Percentiles rank a stretch among this genome's conserved stretches.
Evolutionary conservation across 2,113 vertebrate species (phyloP).

Genomic region (Embiotoca jacksoni): DNA sequence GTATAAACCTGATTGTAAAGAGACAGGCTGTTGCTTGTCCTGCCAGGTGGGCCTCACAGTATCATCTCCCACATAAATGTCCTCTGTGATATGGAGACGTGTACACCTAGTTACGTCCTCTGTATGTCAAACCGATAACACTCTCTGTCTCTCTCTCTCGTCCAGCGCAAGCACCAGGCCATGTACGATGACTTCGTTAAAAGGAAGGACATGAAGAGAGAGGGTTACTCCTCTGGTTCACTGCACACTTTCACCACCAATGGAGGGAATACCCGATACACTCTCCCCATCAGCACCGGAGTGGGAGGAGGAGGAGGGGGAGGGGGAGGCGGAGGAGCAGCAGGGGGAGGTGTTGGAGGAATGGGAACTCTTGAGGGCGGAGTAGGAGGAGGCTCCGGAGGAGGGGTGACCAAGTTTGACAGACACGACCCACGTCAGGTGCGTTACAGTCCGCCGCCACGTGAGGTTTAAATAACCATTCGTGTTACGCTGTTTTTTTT

Average conservation of each 20-base stretch:
- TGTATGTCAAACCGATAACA: no score
- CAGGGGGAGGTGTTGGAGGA: conserved; percentile 54
- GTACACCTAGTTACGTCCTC: no score
- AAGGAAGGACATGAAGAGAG: conserved; percentile 87
- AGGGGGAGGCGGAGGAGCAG: conserved; percentile 38
- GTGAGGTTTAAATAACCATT: no score
- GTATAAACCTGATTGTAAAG: conserved; percentile 1
- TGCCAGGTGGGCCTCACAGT: not conserved
- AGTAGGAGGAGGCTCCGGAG: conserved; percentile 67
- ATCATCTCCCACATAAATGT: not conserved
- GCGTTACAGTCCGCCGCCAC: not conserved
- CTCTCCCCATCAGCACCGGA: conserved; percentile 57
- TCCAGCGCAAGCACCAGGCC: conserved; percentile 85
- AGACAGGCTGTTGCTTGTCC: conserved; percentile 48
- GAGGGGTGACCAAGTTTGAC: conserved; percentile 82
- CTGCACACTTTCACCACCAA: conserved; percentile 74
- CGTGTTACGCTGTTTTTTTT: no score
- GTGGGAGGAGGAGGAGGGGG: conserved; percentile 55
- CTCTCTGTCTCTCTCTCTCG: conserved; percentile 23
- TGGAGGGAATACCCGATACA: conserved; percentile 67
- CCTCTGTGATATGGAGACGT: not conserved
- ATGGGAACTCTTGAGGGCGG: conserved; percentile 58
- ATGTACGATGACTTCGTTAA: conserved; percentile 89
- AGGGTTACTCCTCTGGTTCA: conserved; percentile 80
- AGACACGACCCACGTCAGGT: conserved; percentile 85